A percentile compares a stretch with the other conserved stretches of the same genome.
Conservation (phyloP, 2,113 vertebrate genomes). For the Nettapus auritus region DNA sequence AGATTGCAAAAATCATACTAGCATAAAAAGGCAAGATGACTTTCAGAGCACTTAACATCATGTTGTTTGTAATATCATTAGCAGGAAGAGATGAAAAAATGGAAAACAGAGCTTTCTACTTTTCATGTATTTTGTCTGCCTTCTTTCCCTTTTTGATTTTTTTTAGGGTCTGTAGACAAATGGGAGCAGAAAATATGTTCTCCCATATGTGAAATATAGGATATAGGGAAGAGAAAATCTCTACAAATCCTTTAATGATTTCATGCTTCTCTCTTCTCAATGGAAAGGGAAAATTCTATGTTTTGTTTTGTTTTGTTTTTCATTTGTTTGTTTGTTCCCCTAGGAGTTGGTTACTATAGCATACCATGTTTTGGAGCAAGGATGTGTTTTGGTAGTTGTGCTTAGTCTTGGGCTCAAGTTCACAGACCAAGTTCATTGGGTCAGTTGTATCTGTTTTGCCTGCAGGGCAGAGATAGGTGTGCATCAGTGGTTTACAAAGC, state of each 20-base stretch:
- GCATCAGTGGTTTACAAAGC: neutral
- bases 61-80: neutral
- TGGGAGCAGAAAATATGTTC: neutral
- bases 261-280: neutral
- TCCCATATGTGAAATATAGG: neutral
- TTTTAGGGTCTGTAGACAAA: neutral
- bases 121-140: neutral
- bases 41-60: slow-evolving; percentile 16
- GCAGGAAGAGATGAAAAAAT: neutral
- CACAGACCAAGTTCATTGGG: neutral
- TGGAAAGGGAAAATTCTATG: neutral
- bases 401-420: neutral
- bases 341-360: neutral
- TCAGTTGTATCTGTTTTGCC: neutral
- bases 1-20: neutral
- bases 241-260: neutral
- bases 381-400: neutral
- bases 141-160: neutral
- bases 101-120: neutral
- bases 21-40: slow-evolving; percentile 19
- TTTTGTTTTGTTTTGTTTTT: neutral
- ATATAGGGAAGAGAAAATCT: neutral
- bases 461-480: neutral
- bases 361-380: accelerated
- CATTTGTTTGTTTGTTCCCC: neutral